Base-by-base conservation (phyloP, 2,888 invertebrate species). In the Hybos culiciformis region DNA sequence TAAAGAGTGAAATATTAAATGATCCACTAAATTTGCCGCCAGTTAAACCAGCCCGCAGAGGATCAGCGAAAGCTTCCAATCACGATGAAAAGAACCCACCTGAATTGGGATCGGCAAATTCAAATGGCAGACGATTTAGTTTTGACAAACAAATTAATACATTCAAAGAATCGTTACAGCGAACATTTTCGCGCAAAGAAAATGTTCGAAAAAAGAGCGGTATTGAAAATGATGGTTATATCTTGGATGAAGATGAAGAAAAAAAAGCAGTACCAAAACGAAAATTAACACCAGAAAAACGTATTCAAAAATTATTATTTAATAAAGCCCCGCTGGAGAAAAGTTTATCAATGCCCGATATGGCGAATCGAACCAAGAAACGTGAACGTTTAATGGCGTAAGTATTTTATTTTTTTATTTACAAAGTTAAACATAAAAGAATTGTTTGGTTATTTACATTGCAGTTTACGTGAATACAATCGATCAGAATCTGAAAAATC, bases 271-370 rank as follows among this genome's bases (percentile, higher is more conserved):
- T 52, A 37, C 56, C 61, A 29, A 50, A 49, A 12, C 53, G 62
- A 33, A 68, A 63, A 54, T 50, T 66, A 24, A 61, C 67, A 1
- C 64, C 69, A 2, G 73, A 75, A 41, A 69, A 64, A 44, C 70
- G 67, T 51, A 53, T 74, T 5, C 70, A 71, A 43, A 70, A 69
- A 39, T 58, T 77, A 24, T 54, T 77, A 21, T 63, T 77, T 2
- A 71, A 71, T 1, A 75, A 70, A 50, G 74, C 74, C 8, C 78
- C 82, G 0, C 60, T 87, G 37, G 83, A 84, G 57, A 87, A 87
- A 61, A 84, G 86, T 1, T 67, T 78, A 14, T 87, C 87, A 0
- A 79, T 88, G 78, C 87, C 88, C 0, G 85, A 88, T 54, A 83
- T 88, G 54, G 80, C 83, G 54, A 80, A 77, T 29, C 78, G 77